Base-by-base conservation (phyloP, 2,888 invertebrate genomes). In the Harpalus rufipes region DNA sequence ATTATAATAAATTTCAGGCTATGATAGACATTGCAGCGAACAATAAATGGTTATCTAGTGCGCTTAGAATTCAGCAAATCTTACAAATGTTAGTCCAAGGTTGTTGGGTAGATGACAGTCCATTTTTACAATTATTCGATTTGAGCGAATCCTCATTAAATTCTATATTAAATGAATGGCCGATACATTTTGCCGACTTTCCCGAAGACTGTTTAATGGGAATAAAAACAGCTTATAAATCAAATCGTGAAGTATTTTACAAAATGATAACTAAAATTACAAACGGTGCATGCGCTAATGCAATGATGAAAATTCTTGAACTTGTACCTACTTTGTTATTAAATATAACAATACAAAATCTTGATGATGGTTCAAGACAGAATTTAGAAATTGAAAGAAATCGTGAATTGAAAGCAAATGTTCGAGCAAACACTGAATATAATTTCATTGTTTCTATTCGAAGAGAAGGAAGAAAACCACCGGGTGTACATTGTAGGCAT, bases 11-110 rank as follows among this genome's bases (percentile, higher is more conserved):
- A n/a, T n/a, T n/a, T n/a, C 92, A 98, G 96, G 98, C 99, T 18
- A 98, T 99, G 97, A 95, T 99, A 88, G 99, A 99, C 91, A 95
- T 97, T 10, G 94, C 95, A 63, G 97, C 98, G 0, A 97, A 98
- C 90, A 94, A 95, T 87, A 98, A 98, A 74, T 99, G 98, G 97
- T 92, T 99, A 7, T 93, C 94, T 5, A 95, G 96, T 1, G 95
- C 97, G 0, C 90, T 99, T 12, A 94, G 94, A 84, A 93, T 96
- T 84, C 96, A 97, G 87, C 93, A 94, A 86, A 88, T 97, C 8
- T 94, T 98, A 92, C 99, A 99, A 91, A 96, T 97, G 93, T 92
- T 98, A 12, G 93, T 98, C 4, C 99, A 99, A 92, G 98, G 96
- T 0, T 93, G 96, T 63, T 98, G 98, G 97, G 92, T 95, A n/a